Conservation (phyloP, 2,113 vertebrate genomes). For the Ceuthmochares aereus region DNA sequence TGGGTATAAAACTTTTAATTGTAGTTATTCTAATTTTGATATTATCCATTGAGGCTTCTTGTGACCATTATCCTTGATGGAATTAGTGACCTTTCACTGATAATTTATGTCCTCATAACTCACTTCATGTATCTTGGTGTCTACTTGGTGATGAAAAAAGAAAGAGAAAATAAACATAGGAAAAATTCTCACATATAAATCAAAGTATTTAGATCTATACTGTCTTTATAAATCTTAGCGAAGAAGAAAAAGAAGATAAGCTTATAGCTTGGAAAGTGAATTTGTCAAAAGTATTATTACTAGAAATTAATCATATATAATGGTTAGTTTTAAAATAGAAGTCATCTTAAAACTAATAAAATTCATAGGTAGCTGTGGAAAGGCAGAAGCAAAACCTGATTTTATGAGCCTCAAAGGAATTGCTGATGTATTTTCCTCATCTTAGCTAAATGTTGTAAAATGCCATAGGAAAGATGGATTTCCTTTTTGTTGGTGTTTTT, state of each 20-base stretch:
- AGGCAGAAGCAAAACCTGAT: background rate
- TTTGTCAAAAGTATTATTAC: background rate
- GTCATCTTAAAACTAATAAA: background rate
- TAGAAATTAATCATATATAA: background rate
- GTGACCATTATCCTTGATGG: background rate
- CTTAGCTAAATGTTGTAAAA: background rate
- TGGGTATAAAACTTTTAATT: background rate
- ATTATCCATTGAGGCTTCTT: background rate
- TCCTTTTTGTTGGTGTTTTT: background rate
- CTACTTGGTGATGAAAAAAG: background rate
- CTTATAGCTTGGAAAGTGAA: background rate
- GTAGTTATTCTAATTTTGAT: background rate
- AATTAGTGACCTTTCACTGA: background rate
- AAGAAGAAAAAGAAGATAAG: background rate
- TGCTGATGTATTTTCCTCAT: background rate
- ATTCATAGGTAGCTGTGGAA: background rate
- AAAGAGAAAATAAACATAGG: background rate
- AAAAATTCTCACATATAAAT: rapidly evolving
- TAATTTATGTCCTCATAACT: background rate
- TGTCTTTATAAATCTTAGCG: background rate
- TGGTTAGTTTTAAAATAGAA: background rate
- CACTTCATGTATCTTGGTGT: background rate
- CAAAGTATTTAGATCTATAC: background rate
- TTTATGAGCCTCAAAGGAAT: background rate
- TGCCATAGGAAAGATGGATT: background rate